Conservation (phyloP, 1,140 invertebrate genomes). For the Sminthurinus signatus region DNA sequence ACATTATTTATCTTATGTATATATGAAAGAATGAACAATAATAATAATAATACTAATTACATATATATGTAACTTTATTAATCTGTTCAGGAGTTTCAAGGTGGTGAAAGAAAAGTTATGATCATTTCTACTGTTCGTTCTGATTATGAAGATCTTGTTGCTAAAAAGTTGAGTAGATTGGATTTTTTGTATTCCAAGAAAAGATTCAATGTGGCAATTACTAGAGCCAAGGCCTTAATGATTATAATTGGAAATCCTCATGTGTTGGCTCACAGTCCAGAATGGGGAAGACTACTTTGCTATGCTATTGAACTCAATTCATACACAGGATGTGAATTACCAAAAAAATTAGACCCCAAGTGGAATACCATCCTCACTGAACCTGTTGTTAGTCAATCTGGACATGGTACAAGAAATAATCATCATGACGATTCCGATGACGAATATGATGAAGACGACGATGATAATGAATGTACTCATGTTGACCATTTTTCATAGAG, state of each 20-base stretch:
- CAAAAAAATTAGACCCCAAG: constrained; percentile 33
- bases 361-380: too few species aligned
- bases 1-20: too few species aligned
- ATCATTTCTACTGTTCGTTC: constrained; percentile 76
- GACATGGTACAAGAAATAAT: too few species aligned
- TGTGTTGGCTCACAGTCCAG: constrained; percentile 59
- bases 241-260: constrained; percentile 77
- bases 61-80: too few species aligned
- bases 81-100: constrained; percentile 98
- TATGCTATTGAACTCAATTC: constrained; percentile 57
- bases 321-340: constrained; percentile 60
- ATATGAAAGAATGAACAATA: too few species aligned
- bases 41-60: too few species aligned
- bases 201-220: constrained; percentile 80
- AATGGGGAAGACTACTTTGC: constrained; percentile 63
- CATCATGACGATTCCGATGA: too few species aligned
- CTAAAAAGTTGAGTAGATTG: constrained; percentile 53
- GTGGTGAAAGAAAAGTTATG: constrained; percentile 78
- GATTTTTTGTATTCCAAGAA: constrained; percentile 70
- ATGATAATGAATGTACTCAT: too few species aligned
- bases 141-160: constrained; percentile 49
- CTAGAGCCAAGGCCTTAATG: constrained; percentile 67
- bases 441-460: too few species aligned
- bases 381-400: too few species aligned
- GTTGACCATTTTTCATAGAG: too few species aligned